Conservation (phyloP, 2,888 invertebrate species). For the Phaedon cochleariae region DNA sequence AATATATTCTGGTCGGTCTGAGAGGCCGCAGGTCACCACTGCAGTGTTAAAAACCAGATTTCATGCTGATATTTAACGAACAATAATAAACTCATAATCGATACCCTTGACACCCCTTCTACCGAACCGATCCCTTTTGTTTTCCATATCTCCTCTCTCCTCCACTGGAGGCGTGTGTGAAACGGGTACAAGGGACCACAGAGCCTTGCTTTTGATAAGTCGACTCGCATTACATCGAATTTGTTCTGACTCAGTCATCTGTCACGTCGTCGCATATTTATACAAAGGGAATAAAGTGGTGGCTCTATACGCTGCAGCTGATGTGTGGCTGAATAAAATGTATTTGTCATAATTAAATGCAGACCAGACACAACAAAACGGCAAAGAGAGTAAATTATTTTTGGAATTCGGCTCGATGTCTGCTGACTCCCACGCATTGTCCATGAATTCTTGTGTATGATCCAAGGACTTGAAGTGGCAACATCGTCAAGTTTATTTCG, state of each 20-base stretch:
- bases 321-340: slow-evolving; percentile 36
- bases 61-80: neutral
- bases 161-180: neutral
- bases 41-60: too few relatives aligned
- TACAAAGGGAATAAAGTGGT: slow-evolving; percentile 38
- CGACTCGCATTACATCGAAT: slow-evolving; percentile 33
- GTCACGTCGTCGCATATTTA: slow-evolving; percentile 32
- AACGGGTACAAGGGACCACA: slow-evolving; percentile 6
- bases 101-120: neutral
- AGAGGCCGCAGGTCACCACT: too few relatives aligned
- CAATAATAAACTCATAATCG: neutral
- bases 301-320: slow-evolving; percentile 31
- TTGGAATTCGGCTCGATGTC: slow-evolving; percentile 2
- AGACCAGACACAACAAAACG: slow-evolving; percentile 33
- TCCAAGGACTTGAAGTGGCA: too few relatives aligned
- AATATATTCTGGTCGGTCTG: too few relatives aligned
- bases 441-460: neutral
- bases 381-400: slow-evolving; percentile 5
- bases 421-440: neutral
- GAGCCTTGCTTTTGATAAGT: slow-evolving; percentile 33
- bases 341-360: slow-evolving; percentile 39
- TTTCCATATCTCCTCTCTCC: neutral
- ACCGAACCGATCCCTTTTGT: neutral
- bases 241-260: slow-evolving; percentile 35
- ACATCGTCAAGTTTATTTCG: too few relatives aligned